Percentiles rank a stretch among this genome's conserved stretches.
Evolutionary conservation across 2,888 invertebrate species (phyloP).

Genomic region (Anarsia innoxiella): DNA sequence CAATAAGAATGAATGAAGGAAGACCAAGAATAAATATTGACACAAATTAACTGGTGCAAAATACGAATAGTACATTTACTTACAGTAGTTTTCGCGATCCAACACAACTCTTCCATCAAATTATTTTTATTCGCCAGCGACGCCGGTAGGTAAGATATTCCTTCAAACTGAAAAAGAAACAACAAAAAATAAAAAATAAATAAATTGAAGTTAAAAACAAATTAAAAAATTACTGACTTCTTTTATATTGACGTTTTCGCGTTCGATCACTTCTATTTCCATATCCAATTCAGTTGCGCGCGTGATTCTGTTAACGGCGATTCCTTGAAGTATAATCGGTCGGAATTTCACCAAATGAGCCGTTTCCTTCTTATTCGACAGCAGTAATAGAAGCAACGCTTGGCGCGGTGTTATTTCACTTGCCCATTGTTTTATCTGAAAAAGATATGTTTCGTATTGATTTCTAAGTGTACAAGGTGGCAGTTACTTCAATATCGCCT

Average conservation of each 20-base stretch:
- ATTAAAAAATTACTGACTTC: conserved; percentile 34
- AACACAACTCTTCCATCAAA: conserved; percentile 55
- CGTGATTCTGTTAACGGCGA: conserved; percentile 61
- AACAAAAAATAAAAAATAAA: conserved; percentile 10
- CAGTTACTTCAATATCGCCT: too few species aligned
- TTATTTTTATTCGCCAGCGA: conserved; percentile 41
- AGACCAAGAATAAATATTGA: neutral
- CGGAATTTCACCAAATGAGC: conserved; percentile 44
- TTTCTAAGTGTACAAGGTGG: neutral
- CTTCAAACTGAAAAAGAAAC: conserved; percentile 43
- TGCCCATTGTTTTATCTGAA: conserved; percentile 56
- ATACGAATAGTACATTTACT: too few species aligned
- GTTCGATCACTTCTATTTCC: conserved; percentile 65
- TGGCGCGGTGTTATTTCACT: conserved; percentile 49
- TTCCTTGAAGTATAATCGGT: conserved; percentile 52
- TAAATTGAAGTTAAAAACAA: neutral
- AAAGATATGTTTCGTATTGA: neutral
- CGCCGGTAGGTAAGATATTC: conserved; percentile 41
- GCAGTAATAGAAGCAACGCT: conserved; percentile 47
- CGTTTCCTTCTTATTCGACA: conserved; percentile 57
- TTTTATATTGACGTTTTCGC: conserved; percentile 41
- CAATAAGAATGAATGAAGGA: conserved; percentile 18
- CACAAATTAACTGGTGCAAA: too few species aligned
- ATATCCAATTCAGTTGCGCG: conserved; percentile 52
- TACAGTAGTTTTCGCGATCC: conserved; percentile 68